phyloP scores from a whole-genome alignment of 2,113 vertebrate species.

The Microcebus griseorufus region DNA sequence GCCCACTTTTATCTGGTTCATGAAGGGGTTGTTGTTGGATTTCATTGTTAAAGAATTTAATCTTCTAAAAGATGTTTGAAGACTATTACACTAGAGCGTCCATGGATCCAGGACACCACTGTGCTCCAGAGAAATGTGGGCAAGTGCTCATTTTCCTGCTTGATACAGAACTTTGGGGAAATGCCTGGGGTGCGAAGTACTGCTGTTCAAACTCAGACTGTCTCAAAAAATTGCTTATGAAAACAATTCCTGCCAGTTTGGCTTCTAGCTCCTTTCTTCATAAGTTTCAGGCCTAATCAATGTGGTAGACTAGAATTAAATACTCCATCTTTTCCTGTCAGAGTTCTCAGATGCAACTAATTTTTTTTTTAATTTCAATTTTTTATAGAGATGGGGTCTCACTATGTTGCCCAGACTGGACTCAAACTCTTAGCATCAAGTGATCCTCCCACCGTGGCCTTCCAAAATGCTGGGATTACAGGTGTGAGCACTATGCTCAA shows the following conservation, averaged over 20 bases:
- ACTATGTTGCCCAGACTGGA: too few relatives aligned
- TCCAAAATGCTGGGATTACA: too few relatives aligned
- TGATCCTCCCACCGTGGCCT: too few relatives aligned
- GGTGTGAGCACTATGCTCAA: too few relatives aligned
- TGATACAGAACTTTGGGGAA: neutral
- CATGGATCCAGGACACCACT: neutral
- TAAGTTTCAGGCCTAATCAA: neutral
- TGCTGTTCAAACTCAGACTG: neutral
- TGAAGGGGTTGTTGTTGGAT: neutral
- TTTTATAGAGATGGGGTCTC: too few relatives aligned
- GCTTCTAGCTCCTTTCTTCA: neutral
- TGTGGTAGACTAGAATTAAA: neutral
- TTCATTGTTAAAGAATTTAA: neutral
- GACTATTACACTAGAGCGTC: neutral
- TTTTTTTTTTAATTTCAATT: too few relatives aligned
- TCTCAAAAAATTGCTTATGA: neutral
- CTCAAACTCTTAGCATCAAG: too few relatives aligned
- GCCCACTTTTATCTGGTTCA: neutral
- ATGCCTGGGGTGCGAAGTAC: neutral
- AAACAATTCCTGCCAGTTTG: neutral
- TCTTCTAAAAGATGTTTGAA: neutral
- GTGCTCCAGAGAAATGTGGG: neutral
- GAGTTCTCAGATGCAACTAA: neutral
- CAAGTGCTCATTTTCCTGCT: neutral
- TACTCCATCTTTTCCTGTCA: neutral